phyloP scores from a whole-genome alignment of 2,113 vertebrate species.

The Paramormyrops kingsleyae region DNA sequence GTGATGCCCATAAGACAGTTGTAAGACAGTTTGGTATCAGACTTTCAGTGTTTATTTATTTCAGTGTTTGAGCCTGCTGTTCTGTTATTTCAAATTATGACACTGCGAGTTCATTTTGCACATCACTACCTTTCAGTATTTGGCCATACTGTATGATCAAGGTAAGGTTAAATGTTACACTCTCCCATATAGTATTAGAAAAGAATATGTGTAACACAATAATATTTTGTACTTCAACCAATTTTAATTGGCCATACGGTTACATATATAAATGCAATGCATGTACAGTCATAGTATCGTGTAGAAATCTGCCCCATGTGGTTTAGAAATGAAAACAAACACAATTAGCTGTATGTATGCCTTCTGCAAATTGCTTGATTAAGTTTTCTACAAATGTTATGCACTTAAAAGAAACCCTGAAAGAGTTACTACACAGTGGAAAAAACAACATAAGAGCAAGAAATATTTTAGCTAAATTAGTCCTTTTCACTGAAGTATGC shows the following conservation, averaged over 20 bases:
- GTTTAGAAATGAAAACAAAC: background rate
- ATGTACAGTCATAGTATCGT: background rate
- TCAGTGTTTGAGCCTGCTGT: background rate
- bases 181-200: background rate
- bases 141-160: slow-evolving; percentile 25
- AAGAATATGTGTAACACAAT: background rate
- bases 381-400: slow-evolving; percentile 32
- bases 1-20: background rate
- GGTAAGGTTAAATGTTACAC: slow-evolving; percentile 39
- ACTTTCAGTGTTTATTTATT: background rate
- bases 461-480: background rate
- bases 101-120: background rate
- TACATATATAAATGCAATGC: background rate
- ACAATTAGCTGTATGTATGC: slow-evolving; percentile 8
- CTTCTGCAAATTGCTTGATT: slow-evolving; percentile 27
- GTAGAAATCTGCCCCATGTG: background rate
- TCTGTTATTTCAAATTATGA: background rate
- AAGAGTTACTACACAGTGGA: slow-evolving; percentile 21
- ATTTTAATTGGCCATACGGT: background rate
- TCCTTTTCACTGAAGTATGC: background rate
- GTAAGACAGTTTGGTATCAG: background rate
- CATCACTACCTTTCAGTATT: slow-evolving; percentile 30
- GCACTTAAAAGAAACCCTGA: slow-evolving; percentile 5
- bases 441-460: background rate
- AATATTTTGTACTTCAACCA: background rate